Base-by-base conservation (phyloP, 2,113 vertebrate species). In the Thermophis baileyi region DNA sequence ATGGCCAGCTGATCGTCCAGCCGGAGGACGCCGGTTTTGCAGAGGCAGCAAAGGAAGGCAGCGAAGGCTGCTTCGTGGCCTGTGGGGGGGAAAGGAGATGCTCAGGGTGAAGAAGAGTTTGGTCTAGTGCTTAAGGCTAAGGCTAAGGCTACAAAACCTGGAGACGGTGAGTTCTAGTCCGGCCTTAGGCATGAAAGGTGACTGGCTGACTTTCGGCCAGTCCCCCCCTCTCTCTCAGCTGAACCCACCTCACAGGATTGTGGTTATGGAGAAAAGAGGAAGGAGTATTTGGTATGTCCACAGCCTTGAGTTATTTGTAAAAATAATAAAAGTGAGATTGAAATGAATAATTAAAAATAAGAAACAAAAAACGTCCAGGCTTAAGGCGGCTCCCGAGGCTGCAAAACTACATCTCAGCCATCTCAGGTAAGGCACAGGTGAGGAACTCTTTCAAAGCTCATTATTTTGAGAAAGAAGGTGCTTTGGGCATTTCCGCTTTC, bases 31-130 rank as follows among this genome's bases (percentile, higher is more conserved):
- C 98, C 98, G 0, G 99, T 98, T 97, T 99, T 99, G 97, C 99
- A 99, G 92, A 99, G 98, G 89, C 99, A 99, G 97, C 98, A 99
- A 53, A 99, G 98, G 96, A 99, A 99, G 2, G 98, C 98, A 44
- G 99, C 99, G 93, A 99, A 99, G 0, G 99, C 99, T 8, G 99
- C 99, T 97, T 99, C 99, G 0, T 99, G 99, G 92, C 99, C 99
- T 99, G 94, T 88, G 90, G 91, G 8, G 7, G 6, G 95, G 35
- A 44, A 81, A 6, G 35, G 6, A 81, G 35, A 91, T 94, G 90
- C 85, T 91, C 27, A 92, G 18, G 18, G 22, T 9, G 46, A 22
- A 18, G 25, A 27, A 16, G 1, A 35, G 30, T 35, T 69, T 35
- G 63, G 63, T 3, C 57, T 27, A 27, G 24, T 10, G 57, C n/a